Percentiles rank a stretch among this genome's conserved stretches.
Evolutionary conservation across 2,797 vertebrate genomes (phyloP).

Genomic region (Nasua narica): DNA sequence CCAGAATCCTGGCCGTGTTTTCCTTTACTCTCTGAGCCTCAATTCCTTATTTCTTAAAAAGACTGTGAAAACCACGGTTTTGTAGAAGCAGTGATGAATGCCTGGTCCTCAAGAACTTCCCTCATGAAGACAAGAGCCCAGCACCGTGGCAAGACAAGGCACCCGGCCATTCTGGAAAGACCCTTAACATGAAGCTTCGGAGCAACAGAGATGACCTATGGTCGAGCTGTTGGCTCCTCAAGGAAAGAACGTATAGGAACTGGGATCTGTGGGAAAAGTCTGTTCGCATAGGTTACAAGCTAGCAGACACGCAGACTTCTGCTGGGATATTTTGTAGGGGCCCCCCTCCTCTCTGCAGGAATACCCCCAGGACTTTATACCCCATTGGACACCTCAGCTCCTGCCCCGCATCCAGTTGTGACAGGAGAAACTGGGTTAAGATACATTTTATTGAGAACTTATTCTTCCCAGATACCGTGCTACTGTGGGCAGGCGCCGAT

Average conservation of each 20-base stretch:
- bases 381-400: neutral
- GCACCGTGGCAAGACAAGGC: neutral
- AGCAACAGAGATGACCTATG: neutral
- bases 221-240: neutral
- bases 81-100: neutral
- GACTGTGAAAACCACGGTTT: neutral
- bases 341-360: too few relatives aligned
- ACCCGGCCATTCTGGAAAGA: neutral
- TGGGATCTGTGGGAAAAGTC: neutral
- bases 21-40: neutral
- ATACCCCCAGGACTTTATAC: neutral
- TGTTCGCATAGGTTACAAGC: neutral
- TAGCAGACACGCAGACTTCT: neutral
- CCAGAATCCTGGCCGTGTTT: neutral
- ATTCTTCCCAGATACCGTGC: neutral
- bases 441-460: neutral
- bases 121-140: neutral
- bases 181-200: neutral
- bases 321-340: neutral
- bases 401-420: neutral
- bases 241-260: neutral
- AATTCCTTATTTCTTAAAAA: fast-evolving
- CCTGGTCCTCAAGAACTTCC: neutral
- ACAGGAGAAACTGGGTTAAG: neutral
- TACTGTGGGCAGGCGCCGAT: fast-evolving